Percentiles rank a stretch among this genome's conserved stretches.
phyloP scores from a whole-genome alignment of 2,888 invertebrate species.

The Caenorhabditis parvicauda region DNA sequence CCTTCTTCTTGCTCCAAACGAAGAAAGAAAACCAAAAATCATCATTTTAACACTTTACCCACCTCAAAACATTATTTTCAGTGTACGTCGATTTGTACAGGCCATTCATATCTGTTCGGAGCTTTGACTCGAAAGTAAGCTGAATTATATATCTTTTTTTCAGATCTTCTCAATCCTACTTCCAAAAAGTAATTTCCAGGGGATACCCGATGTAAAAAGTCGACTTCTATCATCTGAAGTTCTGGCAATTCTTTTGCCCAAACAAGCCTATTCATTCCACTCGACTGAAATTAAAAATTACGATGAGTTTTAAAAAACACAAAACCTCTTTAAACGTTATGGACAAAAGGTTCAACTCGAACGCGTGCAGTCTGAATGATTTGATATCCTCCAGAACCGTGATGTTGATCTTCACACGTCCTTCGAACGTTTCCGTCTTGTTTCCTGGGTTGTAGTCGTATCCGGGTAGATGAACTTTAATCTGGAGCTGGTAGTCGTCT shows the following conservation, averaged over 20 bases:
- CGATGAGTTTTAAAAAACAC: neutral
- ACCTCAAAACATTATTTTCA: conserved; percentile 38
- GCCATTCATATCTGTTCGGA: conserved; percentile 44
- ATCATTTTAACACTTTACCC: no score
- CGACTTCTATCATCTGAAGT: conserved; percentile 42
- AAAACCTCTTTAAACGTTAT: neutral
- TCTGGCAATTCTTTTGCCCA: no score
- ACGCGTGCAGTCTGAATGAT: conserved; percentile 47
- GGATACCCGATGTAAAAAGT: conserved; percentile 48
- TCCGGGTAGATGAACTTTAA: conserved; percentile 58
- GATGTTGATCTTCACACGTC: conserved; percentile 45
- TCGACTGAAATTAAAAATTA: conserved; percentile 1
- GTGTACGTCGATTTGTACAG: conserved; percentile 53
- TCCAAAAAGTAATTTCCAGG: no score
- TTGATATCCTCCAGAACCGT: conserved; percentile 30
- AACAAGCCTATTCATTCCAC: neutral
- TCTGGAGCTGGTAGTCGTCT: conserved; percentile 48
- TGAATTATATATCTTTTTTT: no score
- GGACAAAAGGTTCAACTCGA: conserved; percentile 30
- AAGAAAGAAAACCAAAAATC: no score
- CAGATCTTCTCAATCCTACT: conserved; percentile 9
- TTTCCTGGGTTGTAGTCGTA: conserved; percentile 35
- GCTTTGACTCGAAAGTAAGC: conserved; percentile 19
- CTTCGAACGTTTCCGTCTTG: conserved; percentile 57
- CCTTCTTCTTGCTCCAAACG: no score